phyloP scores from a whole-genome alignment of 35 echinoderm and acorn worm species.

The Ophioderma brevispina region DNA sequence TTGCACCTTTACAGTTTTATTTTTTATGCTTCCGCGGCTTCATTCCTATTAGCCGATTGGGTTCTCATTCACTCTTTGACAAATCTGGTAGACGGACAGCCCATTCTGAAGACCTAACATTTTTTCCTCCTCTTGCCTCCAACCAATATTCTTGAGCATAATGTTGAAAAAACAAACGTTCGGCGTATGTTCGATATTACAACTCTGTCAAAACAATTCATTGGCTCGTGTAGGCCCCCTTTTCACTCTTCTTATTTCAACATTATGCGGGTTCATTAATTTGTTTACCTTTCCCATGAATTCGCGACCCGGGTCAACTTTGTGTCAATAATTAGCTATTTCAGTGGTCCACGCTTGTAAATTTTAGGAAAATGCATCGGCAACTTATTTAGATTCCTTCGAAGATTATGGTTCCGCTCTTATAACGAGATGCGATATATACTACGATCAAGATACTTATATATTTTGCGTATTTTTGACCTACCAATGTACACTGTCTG shows the following conservation, averaged over 20 bases:
- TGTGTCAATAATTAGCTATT: background rate
- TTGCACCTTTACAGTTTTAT: background rate
- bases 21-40: background rate
- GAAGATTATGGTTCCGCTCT: background rate
- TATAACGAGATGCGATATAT: background rate
- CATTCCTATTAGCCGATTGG: background rate
- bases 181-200: background rate
- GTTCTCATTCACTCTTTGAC: background rate
- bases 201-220: background rate
- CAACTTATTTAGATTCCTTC: background rate
- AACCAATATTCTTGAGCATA: constrained; percentile 1
- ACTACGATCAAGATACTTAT: background rate
- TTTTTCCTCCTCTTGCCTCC: background rate
- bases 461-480: background rate
- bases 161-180: constrained; percentile 3
- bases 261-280: background rate
- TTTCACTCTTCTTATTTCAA: background rate
- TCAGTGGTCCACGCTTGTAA: background rate
- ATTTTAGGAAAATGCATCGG: background rate
- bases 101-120: background rate
- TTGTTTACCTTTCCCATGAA: background rate
- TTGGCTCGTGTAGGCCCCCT: background rate
- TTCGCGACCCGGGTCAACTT: background rate
- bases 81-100: background rate
- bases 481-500: too few species aligned